Base-by-base conservation (phyloP, 2,797 vertebrate genomes). In the Muscicapa comitata region DNA sequence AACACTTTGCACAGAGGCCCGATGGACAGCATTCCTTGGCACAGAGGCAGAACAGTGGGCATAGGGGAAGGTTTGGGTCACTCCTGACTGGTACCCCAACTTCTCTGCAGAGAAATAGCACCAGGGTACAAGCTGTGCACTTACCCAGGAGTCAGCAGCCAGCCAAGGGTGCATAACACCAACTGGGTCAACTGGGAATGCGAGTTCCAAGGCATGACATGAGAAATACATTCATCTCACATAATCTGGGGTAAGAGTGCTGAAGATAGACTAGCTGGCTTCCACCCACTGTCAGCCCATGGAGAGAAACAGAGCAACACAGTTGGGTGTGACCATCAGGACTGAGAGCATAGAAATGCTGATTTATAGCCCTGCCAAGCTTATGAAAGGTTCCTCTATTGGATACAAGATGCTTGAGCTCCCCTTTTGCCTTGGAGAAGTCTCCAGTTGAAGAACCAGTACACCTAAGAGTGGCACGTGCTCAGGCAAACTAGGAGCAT, bases 251-350 rank as follows among this genome's bases (percentile, higher is more conserved):
- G 66, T 95, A 95, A 97, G 95, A 97, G 89, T 97, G 96, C 91
- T 97, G 95, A 93, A 96, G 96, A 97, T 59, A 97, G 96, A 96
- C 96, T 97, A 97, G 94, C 93, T 97, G 95, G 96, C 95, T 96
- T 97, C 96, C 95, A 97, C 96, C 96, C 95, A 96, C 96, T 96
- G 95, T 96, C 96, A 96, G 95, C 95, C 94, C 96, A 97, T 96
- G 96, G 95, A 97, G 96, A 97, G 89, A 97, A 96, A 97, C 96
- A 97, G 62, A 97, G 96, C 96, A 97, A 97, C 93, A 96, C 96
- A 96, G 96, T 95, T 94, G 95, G 96, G 95, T 95, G 96, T 97
- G 95, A 96, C 96, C 87, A 97, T 96, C 95, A 91, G 85, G 82
- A 96, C 94, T 78, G 93, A 94, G 94, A 94, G 95, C 59, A 97